Conservation (phyloP, 1,140 invertebrate genomes). For the Pantala flavescens region DNA sequence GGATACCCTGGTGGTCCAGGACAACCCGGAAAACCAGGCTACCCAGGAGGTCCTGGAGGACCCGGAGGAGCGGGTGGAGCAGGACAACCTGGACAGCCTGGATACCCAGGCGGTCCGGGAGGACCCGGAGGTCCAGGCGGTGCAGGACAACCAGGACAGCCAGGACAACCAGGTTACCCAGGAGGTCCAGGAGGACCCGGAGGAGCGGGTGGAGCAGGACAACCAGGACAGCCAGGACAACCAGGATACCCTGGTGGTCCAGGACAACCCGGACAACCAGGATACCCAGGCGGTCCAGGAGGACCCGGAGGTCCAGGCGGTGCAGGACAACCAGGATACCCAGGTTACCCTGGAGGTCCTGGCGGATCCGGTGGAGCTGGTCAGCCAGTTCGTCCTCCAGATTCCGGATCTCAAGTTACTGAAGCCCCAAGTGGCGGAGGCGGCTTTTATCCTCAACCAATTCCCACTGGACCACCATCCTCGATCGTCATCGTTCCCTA, state of each 20-base stretch:
- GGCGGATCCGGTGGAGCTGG: slow-evolving; percentile 22
- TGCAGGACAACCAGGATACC: slow-evolving; percentile 1
- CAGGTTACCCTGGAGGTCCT: slow-evolving; percentile 21
- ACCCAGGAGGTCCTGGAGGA: slow-evolving; percentile 20
- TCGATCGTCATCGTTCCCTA: not conserved
- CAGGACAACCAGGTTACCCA: slow-evolving; percentile 4
- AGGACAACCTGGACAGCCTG: slow-evolving; percentile 19
- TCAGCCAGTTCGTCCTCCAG: slow-evolving; percentile 23
- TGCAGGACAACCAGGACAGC: not conserved
- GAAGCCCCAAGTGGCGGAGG: slow-evolving; percentile 28
- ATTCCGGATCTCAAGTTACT: slow-evolving; percentile 27
- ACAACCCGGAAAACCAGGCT: slow-evolving; percentile 10
- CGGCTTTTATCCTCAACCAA: not conserved
- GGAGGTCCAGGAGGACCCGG: slow-evolving; percentile 4
- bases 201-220: not conserved
- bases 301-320: not conserved
- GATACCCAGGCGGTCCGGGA: slow-evolving; percentile 19
- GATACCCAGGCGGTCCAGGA: not conserved
- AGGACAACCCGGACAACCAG: slow-evolving; percentile 24
- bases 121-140: slow-evolving; percentile 12
- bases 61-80: not conserved
- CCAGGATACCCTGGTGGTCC: slow-evolving; percentile 22
- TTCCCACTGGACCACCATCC: not conserved
- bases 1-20: slow-evolving; percentile 12
- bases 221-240: not conserved